phyloP scores from a whole-genome alignment of 2,888 invertebrate species.

The Trichopoda pennipes region DNA sequence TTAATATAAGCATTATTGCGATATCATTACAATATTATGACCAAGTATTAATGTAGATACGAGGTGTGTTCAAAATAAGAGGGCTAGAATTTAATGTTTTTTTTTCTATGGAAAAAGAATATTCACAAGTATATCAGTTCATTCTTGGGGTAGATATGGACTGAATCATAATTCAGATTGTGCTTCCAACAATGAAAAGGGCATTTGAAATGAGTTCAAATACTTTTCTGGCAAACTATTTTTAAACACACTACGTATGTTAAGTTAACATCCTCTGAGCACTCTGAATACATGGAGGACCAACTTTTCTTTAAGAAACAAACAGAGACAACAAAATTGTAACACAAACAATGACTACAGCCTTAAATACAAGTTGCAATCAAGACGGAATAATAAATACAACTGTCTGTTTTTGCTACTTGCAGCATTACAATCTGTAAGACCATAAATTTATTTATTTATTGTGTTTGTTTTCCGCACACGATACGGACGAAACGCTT shows the following conservation, averaged over 20 bases:
- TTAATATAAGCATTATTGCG: conserved; percentile 13
- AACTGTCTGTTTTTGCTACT: conserved; percentile 36
- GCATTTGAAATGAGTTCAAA: too few species aligned
- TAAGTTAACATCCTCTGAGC: conserved; percentile 36
- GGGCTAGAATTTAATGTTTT: neutral
- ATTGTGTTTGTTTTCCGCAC: conserved; percentile 68
- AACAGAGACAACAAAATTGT: conserved; percentile 34
- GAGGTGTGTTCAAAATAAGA: too few species aligned
- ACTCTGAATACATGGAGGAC: conserved; percentile 13
- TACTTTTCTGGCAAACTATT: too few species aligned
- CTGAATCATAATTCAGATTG: too few species aligned
- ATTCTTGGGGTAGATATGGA: too few species aligned
- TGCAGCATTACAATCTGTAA: conserved; percentile 58
- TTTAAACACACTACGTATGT: neutral
- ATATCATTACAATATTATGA: conserved; percentile 25
- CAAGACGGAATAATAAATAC: conserved; percentile 44
- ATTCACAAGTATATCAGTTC: too few species aligned
- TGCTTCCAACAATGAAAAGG: too few species aligned
- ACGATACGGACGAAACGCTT: conserved; percentile 54
- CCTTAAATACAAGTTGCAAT: conserved; percentile 27
- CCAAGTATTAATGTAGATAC: conserved; percentile 10
- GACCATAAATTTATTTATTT: conserved; percentile 68
- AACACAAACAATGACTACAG: conserved; percentile 43
- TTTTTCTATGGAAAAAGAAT: too few species aligned
- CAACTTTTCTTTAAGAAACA: conserved; percentile 33